Evolutionary conservation across 2,113 vertebrate genomes (phyloP).

Genomic region (Promerops cafer): DNA sequence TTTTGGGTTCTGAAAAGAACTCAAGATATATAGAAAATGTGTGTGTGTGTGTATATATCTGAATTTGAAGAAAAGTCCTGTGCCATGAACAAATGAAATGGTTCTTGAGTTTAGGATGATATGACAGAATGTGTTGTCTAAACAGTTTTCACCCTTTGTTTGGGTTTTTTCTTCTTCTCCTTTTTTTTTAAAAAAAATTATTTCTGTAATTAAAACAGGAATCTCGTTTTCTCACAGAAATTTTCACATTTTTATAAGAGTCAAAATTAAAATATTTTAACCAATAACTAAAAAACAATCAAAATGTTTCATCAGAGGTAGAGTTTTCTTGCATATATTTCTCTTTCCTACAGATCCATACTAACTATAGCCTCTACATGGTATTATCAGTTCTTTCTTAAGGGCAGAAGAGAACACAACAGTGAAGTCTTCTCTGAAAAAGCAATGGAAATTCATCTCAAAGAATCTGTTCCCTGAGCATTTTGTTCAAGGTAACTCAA

Average conservation of each 20-base stretch:
- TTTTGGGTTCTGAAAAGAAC: background rate
- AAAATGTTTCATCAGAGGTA: background rate
- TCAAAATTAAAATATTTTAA: background rate
- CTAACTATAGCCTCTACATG: background rate
- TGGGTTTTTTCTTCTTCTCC: accelerated
- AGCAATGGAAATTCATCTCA: background rate
- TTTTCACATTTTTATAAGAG: background rate
- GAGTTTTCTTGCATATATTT: background rate
- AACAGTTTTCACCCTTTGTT: background rate
- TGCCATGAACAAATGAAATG: background rate
- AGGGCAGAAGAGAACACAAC: background rate
- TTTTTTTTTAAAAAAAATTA: accelerated
- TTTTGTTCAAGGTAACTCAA: background rate
- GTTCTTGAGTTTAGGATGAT: background rate
- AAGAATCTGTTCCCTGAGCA: background rate
- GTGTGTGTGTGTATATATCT: background rate
- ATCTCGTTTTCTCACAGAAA: background rate
- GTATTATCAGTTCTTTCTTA: background rate
- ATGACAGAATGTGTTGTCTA: background rate
- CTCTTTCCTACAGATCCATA: background rate
- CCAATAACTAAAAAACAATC: background rate
- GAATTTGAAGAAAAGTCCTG: background rate
- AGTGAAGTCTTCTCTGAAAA: background rate
- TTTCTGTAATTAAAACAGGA: background rate
- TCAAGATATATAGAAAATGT: background rate